phyloP scores from a whole-genome alignment of 2,888 invertebrate genomes.

The Phengaris arion region DNA sequence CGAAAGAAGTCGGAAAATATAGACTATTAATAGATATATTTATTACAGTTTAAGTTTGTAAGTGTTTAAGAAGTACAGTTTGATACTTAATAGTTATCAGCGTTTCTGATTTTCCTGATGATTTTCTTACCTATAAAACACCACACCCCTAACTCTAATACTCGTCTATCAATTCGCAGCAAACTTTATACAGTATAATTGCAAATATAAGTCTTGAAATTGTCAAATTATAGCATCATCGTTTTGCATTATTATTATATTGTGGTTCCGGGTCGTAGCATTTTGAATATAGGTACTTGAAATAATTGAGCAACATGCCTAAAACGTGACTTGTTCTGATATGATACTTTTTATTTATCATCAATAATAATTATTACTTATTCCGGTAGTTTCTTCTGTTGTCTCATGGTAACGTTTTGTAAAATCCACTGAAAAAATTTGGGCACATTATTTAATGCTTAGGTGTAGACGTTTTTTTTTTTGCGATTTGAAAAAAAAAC shows the following conservation, averaged over 20 bases:
- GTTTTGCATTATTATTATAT: conserved; percentile 1
- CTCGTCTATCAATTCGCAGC: neutral
- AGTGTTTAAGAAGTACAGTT: too few species aligned
- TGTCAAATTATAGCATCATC: neutral
- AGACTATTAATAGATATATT: too few species aligned
- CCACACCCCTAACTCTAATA: neutral
- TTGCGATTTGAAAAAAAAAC: too few species aligned
- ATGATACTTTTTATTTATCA: neutral
- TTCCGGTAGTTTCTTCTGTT: neutral
- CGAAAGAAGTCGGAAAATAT: too few species aligned
- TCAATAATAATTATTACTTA: neutral
- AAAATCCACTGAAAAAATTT: too few species aligned
- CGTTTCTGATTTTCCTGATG: too few species aligned
- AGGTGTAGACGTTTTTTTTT: too few species aligned
- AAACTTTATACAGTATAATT: neutral
- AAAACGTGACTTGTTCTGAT: neutral
- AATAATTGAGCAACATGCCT: neutral
- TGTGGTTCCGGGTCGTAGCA: conserved; percentile 23
- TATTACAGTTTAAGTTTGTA: too few species aligned
- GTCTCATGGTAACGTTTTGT: neutral
- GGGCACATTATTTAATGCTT: too few species aligned
- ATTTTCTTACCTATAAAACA: neutral
- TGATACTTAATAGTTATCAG: too few species aligned
- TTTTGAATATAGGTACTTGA: conserved; percentile 7
- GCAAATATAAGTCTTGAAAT: neutral